Conservation (phyloP, 2,888 invertebrate genomes). For the Elegia similella region DNA sequence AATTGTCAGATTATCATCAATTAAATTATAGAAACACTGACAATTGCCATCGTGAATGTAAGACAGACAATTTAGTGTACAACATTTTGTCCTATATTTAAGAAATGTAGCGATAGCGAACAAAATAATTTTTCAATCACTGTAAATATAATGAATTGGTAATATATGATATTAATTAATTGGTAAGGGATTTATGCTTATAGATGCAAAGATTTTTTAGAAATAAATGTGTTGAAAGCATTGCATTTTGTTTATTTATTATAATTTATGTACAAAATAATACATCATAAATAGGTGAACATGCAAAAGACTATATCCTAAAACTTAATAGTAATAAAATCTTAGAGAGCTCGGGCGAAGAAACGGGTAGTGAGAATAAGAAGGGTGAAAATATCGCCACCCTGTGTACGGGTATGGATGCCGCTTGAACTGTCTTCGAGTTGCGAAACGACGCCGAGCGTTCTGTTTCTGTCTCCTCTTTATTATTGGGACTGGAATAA, state of each 20-base stretch:
- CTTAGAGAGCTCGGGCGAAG: conserved; percentile 67
- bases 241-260: conserved; percentile 18
- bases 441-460: conserved; percentile 45
- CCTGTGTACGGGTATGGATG: conserved; percentile 39
- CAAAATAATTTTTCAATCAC: conserved; percentile 36
- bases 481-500: conserved; percentile 56
- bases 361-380: conserved; percentile 23
- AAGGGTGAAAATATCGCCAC: conserved; percentile 16
- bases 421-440: conserved; percentile 49
- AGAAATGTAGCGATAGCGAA: conserved; percentile 29
- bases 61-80: conserved; percentile 46
- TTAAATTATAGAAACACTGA: conserved; percentile 27
- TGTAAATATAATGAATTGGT: conserved; percentile 47
- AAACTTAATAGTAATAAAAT: conserved; percentile 44
- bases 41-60: conserved; percentile 49
- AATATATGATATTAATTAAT: conserved; percentile 45
- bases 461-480: conserved; percentile 38
- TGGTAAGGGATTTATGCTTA: conserved; percentile 54
- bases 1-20: conserved; percentile 26
- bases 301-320: conserved; percentile 4
- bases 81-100: conserved; percentile 40
- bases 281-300: conserved; percentile 2
- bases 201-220: conserved; percentile 46
- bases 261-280: conserved; percentile 12
- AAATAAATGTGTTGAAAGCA: conserved; percentile 56